Base-by-base conservation (phyloP, 1,140 invertebrate species). In the Odontomachus brunneus region DNA sequence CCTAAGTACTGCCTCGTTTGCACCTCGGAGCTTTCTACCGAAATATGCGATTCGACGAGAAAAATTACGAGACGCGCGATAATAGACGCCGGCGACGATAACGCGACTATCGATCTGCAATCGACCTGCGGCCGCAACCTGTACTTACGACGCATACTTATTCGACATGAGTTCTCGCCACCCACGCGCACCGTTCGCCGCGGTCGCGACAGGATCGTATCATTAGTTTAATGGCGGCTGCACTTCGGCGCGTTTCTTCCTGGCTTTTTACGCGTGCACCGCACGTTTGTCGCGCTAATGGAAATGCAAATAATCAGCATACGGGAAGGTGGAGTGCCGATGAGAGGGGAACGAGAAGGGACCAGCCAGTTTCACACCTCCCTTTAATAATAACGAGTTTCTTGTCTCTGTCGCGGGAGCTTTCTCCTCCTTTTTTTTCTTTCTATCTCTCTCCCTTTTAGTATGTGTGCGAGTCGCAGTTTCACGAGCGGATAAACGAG, bases 241-340 rank as follows among this genome's bases (percentile, higher is more conserved):
- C 62, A 59, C 29, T 72, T 78, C 59, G 44, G 66, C 24, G 53
- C 38, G 66, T 63, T 75, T 53, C 55, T 81, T 73, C 71, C 73
- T 24, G 26, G 15, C 84, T 84, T 81, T 87, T 88, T 87, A 44
- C 57, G 86, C 72, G 86, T 82, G 75, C 83, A 57, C 51, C 55
- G 62, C 87, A 84, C 88, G 84, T 90, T 90, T 88, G 78, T 89
- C 88, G 82, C 84, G 88, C 86, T 90, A 90, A 90, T 90, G 88
- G 88, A 89, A 90, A 90, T 89, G 88, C 89, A 90, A 90, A 90
- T 90, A 90, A 88, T 90, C 76, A 53, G 22, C 85, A 29, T 4
- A 59, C 48, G 22, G 11, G 24, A 59, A n/a, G 62, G 53, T 11
- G 19, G 38, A 44, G 38, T 0, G n/a, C 11, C 24, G 15, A 24